A percentile compares a stretch with the other conserved stretches of the same genome.
These are phyloP conservation scores for Drosophila formosana DNA, from an alignment of 2,888 invertebrate genomes.

Conservation along the genomic window DNA sequence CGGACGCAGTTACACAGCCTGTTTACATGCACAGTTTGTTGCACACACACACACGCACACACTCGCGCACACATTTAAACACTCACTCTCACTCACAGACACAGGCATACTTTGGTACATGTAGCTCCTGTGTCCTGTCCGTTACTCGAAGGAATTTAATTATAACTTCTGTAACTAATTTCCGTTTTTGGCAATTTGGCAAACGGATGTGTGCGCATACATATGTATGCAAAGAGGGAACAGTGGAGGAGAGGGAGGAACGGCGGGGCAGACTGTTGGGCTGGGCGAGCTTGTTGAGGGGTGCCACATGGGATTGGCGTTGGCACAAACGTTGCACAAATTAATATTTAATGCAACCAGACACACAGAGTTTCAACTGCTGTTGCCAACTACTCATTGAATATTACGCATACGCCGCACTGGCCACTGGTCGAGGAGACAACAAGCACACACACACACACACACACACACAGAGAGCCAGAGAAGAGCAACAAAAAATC, in stretches of 20 bases:
- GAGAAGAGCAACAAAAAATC: slow-evolving; percentile 1
- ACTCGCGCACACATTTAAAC: slow-evolving; percentile 19
- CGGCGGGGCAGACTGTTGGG: background rate
- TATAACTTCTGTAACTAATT: slow-evolving; percentile 80
- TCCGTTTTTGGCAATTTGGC: slow-evolving; percentile 71
- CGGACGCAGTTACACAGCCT: slow-evolving; percentile 58
- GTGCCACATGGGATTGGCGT: slow-evolving; percentile 6
- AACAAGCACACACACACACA: background rate
- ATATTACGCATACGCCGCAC: slow-evolving; percentile 68
- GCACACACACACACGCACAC: slow-evolving; percentile 64
- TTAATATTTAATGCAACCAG: slow-evolving; percentile 73
- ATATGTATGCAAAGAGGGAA: slow-evolving; percentile 46
- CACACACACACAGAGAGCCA: too few relatives aligned
- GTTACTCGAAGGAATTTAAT: slow-evolving; percentile 73
- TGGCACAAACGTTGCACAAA: slow-evolving; percentile 64
- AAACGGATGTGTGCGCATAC: slow-evolving; percentile 56
- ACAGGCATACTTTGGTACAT: slow-evolving; percentile 6
- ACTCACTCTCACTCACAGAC: background rate
- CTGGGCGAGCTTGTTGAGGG: background rate
- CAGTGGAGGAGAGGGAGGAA: background rate
- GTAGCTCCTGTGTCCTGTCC: slow-evolving; percentile 38
- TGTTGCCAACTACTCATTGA: slow-evolving; percentile 66
- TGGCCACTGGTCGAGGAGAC: slow-evolving; percentile 30
- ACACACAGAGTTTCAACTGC: slow-evolving; percentile 50
- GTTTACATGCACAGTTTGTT: slow-evolving; percentile 73